Base-by-base conservation (phyloP, 1,140 invertebrate genomes). In the Schlechtendalia chinensis region DNA sequence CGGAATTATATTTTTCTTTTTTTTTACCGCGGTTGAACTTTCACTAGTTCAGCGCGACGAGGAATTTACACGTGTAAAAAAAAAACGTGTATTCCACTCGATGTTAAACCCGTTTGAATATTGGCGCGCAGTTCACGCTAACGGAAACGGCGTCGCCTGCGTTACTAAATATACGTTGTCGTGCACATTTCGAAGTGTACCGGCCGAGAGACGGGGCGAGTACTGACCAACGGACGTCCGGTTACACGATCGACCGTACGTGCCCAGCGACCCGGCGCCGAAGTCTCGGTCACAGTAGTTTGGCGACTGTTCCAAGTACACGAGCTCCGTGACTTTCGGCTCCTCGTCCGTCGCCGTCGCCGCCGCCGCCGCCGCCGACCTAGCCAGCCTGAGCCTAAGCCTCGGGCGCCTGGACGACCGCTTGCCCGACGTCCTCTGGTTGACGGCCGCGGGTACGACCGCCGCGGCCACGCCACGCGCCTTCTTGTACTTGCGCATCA, bases 251-350 rank as follows among this genome's bases (percentile, higher is more conserved):
- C 96, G 89, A 12, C 94, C 94, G 67, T 89, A 89, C 0, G 96
- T 98, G 17, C 96, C 96, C 16, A 95, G 87, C 2, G 94, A 94
- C 1, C 94, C 94, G 12, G 89, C 86, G 4, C 88, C 86, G 24
- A 90, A 84, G 86, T 97, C 91, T 19, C 83, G 72, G 84, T 96
- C 93, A 85, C 97, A 98, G 86, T 97, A 98, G 85, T 96, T 95
- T 0, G 96, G 96, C 22, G 95, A 97, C 32, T 90, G 86, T 85
- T 97, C 92, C 82, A 98, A 87, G 87, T 90, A 98, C n/a, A 97
- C 94, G 81, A 98, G 88, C 83, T 98, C 96, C 84, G 94, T 95
- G 10, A 87, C 85, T 17, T 93, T 91, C 0, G 95, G 95, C 3
- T 67, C 80, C 4, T 69, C 69, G 14, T 81, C 81, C 4, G 32